phyloP scores from a whole-genome alignment of 2,797 vertebrate species.

The Triplophysa yarkandensis region DNA sequence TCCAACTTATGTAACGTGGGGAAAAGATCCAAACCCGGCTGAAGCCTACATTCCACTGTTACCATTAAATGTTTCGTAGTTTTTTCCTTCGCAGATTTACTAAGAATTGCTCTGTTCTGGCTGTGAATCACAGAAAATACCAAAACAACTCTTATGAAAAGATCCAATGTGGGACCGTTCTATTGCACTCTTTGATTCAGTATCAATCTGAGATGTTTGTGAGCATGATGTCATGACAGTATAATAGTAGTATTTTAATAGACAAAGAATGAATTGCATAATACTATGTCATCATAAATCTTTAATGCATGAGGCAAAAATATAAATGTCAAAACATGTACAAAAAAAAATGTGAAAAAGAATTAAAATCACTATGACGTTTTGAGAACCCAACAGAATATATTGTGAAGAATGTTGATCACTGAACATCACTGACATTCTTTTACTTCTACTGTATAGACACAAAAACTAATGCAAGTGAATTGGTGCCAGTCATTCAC shows the following conservation, averaged over 20 bases:
- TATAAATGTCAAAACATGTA: background rate
- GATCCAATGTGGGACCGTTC: constrained; percentile 3
- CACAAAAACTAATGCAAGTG: too few relatives aligned
- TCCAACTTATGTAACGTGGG: constrained; percentile 73
- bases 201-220: background rate
- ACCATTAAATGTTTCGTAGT: constrained; percentile 64
- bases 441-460: too few relatives aligned
- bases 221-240: background rate
- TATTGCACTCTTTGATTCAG: background rate
- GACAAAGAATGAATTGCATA: background rate
- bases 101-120: constrained; percentile 57
- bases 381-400: too few relatives aligned
- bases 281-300: background rate
- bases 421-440: too few relatives aligned
- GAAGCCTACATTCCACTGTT: constrained; percentile 68
- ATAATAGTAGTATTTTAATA: background rate
- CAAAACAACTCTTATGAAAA: constrained; percentile 19
- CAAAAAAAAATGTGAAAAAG: too few relatives aligned
- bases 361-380: too few relatives aligned
- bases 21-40: constrained; percentile 64
- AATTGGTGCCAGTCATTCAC: too few relatives aligned
- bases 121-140: constrained; percentile 26
- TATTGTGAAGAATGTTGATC: too few relatives aligned
- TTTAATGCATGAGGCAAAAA: background rate
- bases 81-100: constrained; percentile 43